Evolutionary conservation across 2,113 vertebrate genomes (phyloP), one percentile per base, ranked within the genome.

Genomic region (Callopanchax toddi): DNA sequence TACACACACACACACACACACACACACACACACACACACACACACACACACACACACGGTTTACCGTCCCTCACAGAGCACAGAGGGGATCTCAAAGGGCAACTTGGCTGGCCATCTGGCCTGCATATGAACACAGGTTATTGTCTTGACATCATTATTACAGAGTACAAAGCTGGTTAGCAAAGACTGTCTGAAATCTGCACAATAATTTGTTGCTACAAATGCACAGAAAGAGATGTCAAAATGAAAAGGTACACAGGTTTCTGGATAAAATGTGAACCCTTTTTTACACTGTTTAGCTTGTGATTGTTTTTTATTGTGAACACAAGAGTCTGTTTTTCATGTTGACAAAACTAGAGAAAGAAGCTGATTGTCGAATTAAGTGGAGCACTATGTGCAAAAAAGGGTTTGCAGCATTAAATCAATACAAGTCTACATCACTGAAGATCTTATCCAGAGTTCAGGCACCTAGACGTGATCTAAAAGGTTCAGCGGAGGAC

Each of bases 131-230:
- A 78, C 81, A 84, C 84, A 89, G 88, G 89, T 89, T 85, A 85
- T 85, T 84, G 81, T 87, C 81, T 85, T 62, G 74, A 87, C 86
- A 84, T 90, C 88, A 87, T 91, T 84, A 90, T 90, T 90, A 91
- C 75, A 57, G 74, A 81, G 87, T 82, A 91, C 75, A 78, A 74
- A 85, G 68, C 67, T 79, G 79, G 79, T 88, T 84, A 78, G 73
- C 61, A 86, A 85, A 90, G n/a, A n/a, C 83, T 83, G 89, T 86
- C 46, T 13, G 21, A 62, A 82, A 63, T 74, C 55, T 67, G 71
- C 61, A 23, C 77, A 65, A 52, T 87, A 79, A 84, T 76, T 68
- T 72, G 71, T 70, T 55, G 67, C 50, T 76, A 72, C 67, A 79
- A 43, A 39, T 68, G 69, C 65, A 53, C 51, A 58, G 72, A 71